Evolutionary conservation across 1,140 invertebrate species (phyloP), one percentile per base, ranked within the genome.

Genomic region (Brachionus rotundiformis): DNA sequence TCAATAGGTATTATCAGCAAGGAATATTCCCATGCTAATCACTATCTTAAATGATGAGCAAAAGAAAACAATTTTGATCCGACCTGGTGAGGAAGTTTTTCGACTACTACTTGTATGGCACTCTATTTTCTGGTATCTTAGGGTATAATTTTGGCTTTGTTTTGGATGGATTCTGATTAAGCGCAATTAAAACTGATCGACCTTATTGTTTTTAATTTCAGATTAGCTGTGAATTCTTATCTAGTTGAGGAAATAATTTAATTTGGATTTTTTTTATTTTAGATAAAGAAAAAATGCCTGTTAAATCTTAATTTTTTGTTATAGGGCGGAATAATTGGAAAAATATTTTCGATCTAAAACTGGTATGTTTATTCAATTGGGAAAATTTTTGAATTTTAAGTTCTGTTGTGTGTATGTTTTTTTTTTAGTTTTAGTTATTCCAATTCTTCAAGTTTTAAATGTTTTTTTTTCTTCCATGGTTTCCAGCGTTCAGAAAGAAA

Each of bases 341-440:
- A 41, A 19, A 54, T 54, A 54, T 54, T 54, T 54, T 54, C 47
- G 47, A 54, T 19, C 19, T 19, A 54, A 54, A 54, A 54, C 16
- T 54, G 47, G 47, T 19, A 54, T 54, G 47, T 54, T 54, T 54
- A 54, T 54, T 54, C 47, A 54, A 54, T 54, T 54, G 23, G 47
- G 47, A 54, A 54, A 19, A 7, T 54, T 54, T 54, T 54, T 16
- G 16, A 16, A 19, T 54, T 16, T 54, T 54, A n/a, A n/a, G 47
- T 54, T 54, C 19, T 19, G 47, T 54, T 23, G 10, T 54, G 47
- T 54, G 19, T 54, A n/a, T n/a, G n/a, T n/a, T n/a, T n/a, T 54
- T 54, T 54, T 54, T 16, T 54, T 54, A 16, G 47, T 25, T 54
- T 54, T 7, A 54, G 47, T 16, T 54, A 5, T 54, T 54, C 19